Evolutionary conservation across 2,797 vertebrate species (phyloP).

Genomic region (Huso huso): DNA sequence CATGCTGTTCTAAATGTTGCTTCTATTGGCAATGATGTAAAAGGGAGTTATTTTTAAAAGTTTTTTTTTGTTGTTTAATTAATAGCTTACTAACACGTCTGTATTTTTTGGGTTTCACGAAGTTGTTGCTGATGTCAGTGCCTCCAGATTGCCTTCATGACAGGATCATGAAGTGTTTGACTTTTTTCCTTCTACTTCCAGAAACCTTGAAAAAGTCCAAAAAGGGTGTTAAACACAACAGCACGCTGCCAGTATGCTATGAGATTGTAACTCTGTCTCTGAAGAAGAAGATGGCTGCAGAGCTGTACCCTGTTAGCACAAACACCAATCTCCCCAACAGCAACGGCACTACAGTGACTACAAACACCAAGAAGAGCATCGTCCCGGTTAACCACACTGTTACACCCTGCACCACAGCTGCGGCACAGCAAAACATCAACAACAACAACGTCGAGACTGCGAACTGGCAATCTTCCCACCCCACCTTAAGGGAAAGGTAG

Average conservation of each 20-base stretch:
- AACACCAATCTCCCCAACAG: conserved; percentile 63
- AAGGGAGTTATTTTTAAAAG: background rate
- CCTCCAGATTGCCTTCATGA: conserved; percentile 81
- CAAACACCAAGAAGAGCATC: conserved; percentile 65
- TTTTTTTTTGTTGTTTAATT: conserved; percentile 2
- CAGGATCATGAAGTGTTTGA: conserved; percentile 89
- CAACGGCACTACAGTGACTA: conserved; percentile 53
- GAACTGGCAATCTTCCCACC: conserved; percentile 82
- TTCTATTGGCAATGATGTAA: conserved; percentile 5
- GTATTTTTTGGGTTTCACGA: conserved; percentile 16
- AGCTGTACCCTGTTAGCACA: conserved; percentile 68
- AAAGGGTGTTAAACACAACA: conserved; percentile 60
- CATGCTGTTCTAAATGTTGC: background rate
- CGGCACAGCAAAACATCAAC: conserved; percentile 73
- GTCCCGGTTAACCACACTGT: conserved; percentile 56
- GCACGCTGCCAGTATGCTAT: conserved; percentile 65
- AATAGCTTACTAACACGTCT: background rate
- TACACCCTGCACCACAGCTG: conserved; percentile 50
- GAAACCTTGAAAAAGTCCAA: conserved; percentile 85
- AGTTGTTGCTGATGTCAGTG: conserved; percentile 70
- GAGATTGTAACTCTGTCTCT: conserved; percentile 70
- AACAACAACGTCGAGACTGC: conserved; percentile 81
- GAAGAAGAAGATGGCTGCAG: conserved; percentile 87
- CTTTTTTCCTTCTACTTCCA: conserved; percentile 83
- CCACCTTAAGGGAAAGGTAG: conserved; percentile 88